Conservation (phyloP, 1,140 invertebrate genomes). For the Drosophila littoralis region DNA sequence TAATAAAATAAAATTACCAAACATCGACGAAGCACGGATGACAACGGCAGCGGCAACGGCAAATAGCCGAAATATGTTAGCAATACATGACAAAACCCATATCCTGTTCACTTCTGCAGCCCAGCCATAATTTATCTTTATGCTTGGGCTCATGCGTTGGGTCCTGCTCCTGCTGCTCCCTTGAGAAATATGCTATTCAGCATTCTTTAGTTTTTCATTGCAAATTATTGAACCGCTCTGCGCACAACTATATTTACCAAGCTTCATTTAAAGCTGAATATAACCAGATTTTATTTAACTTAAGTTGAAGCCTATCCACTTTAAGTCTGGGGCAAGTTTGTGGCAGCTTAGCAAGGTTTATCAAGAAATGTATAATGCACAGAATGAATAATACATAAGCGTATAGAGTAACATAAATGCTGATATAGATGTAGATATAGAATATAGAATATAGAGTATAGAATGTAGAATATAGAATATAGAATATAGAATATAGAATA, state of each 20-base stretch:
- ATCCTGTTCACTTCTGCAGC: constrained; percentile 1
- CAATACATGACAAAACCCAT: constrained; percentile 25
- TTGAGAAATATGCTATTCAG: constrained; percentile 11
- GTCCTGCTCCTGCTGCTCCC: background rate
- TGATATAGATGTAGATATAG: too few relatives aligned
- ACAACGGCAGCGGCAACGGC: background rate
- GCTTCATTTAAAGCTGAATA: background rate
- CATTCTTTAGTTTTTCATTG: constrained; percentile 9
- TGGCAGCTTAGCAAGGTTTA: too few relatives aligned
- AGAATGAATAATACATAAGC: too few relatives aligned
- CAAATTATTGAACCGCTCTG: constrained; percentile 5
- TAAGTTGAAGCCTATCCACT: background rate
- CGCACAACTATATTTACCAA: constrained; percentile 5
- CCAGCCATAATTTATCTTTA: constrained; percentile 65
- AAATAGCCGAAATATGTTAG: constrained; percentile 48
- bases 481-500: too few relatives aligned
- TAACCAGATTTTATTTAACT: background rate
- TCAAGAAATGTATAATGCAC: too few relatives aligned
- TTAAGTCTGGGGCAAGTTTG: too few relatives aligned
- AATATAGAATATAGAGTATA: too few relatives aligned
- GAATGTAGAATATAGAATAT: too few relatives aligned
- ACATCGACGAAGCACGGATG: constrained; percentile 38
- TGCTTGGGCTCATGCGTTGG: constrained; percentile 38
- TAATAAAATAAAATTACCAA: constrained; percentile 77
- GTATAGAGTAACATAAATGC: too few relatives aligned